Base-by-base conservation (phyloP, 2,113 vertebrate species). In the Hoplias malabaricus region DNA sequence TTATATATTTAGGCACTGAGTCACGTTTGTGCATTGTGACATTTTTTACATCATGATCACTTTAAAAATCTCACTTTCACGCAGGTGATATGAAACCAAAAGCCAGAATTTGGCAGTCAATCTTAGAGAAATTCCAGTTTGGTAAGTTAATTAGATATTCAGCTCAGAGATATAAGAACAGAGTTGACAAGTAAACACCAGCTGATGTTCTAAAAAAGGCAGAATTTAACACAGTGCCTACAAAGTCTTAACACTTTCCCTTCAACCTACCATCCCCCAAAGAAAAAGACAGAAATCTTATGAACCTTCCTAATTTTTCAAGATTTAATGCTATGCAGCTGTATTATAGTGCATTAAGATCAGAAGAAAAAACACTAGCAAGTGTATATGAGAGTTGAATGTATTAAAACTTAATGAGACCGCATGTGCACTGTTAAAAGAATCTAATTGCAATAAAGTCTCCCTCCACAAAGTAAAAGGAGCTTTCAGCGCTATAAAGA, bases 111-210 rank as follows among this genome's bases (percentile, higher is more conserved):
- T 21, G 53, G 25, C 59, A 53, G 13, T 53, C 25, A 77, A 66
- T 50, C 27, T 67, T 34, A 54, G 63, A 42, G 36, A 70, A 29
- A 48, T 11, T 54, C 62, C 53, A 75, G 65, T 73, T 82, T 68
- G 66, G 65, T 50, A 56, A 31, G 53, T 50, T 23, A 78, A 82
- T 83, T 75, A 82, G 79, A 84, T 40, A 82, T 86, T 82, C 84
- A 74, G 79, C 81, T 82, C 57, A n/a, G 54, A n/a, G n/a, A n/a
- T n/a, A n/a, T 59, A 62, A 78, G 74, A 69, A 57, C 0, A 81
- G 68, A 86, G 63, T 36, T 43, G 61, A 84, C 86, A 83, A 69
- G 3, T 81, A 86, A 84, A 89, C 86, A 56, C 29, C 10, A 81
- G 70, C 69, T 48, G 59, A 75, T 46, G 38, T 43, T 43, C 23